Base-by-base conservation (phyloP, 2,113 vertebrate genomes). In the Psittacula cyanocephala region DNA sequence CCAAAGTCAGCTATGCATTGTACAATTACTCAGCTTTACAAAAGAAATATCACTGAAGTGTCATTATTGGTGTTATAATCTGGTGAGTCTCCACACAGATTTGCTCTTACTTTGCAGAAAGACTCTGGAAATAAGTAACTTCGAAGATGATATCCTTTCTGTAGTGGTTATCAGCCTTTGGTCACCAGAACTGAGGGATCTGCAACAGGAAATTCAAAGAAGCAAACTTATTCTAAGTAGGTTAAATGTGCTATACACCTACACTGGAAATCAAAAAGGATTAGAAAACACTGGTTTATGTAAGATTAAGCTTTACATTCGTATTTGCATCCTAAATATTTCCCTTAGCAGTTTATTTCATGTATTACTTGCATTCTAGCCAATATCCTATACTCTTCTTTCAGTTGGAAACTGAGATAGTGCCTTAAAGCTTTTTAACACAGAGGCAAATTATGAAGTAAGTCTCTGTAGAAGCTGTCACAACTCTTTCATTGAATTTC, bases 231-330 rank as follows among this genome's bases (percentile, higher is more conserved):
- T 31, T 71, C 33, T 50, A 85, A 85, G 79, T 72, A 76, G 75
- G 62, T 88, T 95, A 88, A 85, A 93, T 88, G 82, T 88, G 47
- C 70, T 29, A 79, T 57, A 91, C n/a, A 91, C 31, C 17, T 90
- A 76, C 67, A 68, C 31, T 55, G 47, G 67, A 79, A 95, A 87
- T 81, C 15, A 82, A 79, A 87, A 70, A 93, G 28, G 31, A 84
- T 63, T 87, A 22, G 93, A 89, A 53, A 25, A 6, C 35, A 70
- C 44, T 47, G 28, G 69, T 91, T 87, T 63, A 64, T 60, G 44
- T 81, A 60, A 91, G 81, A 46, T 84, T 68, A 22, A 79, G 67
- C 8, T 81, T 88, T 92, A 83, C 41, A 59, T 89, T 64, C 55
- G 74, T 41, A 84, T 31, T 86, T 64, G 46, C 11, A 41, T 67